A percentile compares a stretch with the other conserved stretches of the same genome.
Conservation (phyloP, 2,888 invertebrate genomes). For the Latrodectus hesperus region DNA sequence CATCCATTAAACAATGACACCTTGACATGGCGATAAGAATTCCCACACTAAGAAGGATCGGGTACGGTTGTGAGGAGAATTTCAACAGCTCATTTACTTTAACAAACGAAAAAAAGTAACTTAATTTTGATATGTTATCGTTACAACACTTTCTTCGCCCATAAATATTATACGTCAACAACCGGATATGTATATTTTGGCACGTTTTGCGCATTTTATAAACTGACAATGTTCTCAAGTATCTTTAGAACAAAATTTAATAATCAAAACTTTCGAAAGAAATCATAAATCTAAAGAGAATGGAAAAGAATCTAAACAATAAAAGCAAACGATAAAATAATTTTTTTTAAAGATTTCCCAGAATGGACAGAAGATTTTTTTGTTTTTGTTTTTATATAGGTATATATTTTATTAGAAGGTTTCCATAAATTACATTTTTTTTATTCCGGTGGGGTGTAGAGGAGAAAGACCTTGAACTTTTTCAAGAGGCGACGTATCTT, state of each 20-base stretch:
- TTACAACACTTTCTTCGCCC: no score
- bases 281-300: not conserved
- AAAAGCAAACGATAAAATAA: not conserved
- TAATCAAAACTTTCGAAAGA: not conserved
- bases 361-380: not conserved
- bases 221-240: not conserved
- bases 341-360: not conserved
- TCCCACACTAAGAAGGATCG: no score
- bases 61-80: no score
- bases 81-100: no score
- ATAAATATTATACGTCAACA: not conserved
- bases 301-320: not conserved
- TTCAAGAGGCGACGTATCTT: not conserved
- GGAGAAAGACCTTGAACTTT: conserved; percentile 2
- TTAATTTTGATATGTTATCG: no score
- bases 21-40: no score
- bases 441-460: not conserved
- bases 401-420: not conserved
- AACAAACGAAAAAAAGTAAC: no score
- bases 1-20: no score
- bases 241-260: not conserved
- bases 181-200: not conserved
- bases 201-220: not conserved
- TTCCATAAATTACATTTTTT: not conserved
- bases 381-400: not conserved